Evolutionary conservation across 53 echinoderm and acorn worm genomes (phyloP).

Genomic region (Hippasteria phrygiana): DNA sequence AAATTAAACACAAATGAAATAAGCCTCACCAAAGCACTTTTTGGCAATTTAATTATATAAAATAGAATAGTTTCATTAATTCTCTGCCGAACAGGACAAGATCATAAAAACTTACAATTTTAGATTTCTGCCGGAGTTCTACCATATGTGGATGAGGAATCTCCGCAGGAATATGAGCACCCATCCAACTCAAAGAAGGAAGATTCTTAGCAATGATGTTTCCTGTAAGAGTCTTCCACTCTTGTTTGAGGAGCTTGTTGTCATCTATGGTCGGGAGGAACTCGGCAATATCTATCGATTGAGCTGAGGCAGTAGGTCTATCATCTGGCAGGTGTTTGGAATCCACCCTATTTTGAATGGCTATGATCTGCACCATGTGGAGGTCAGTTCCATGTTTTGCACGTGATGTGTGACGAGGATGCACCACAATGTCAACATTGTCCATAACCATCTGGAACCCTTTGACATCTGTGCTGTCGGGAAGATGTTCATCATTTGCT

Average conservation of each 20-base stretch:
- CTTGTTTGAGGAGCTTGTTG: slow-evolving; percentile 38
- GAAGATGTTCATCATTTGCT: too few species aligned
- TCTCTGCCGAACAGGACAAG: too few species aligned
- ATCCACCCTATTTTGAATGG: slow-evolving; percentile 48
- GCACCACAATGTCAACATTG: slow-evolving; percentile 76
- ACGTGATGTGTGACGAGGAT: slow-evolving; percentile 70
- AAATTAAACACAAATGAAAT: too few species aligned
- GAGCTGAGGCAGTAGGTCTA: neutral
- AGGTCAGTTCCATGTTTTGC: slow-evolving; percentile 66
- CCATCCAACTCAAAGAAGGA: slow-evolving; percentile 42
- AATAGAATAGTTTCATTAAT: too few species aligned
- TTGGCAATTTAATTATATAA: too few species aligned
- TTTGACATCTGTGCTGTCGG: neutral
- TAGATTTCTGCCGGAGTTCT: slow-evolving; percentile 53
- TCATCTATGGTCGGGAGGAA: slow-evolving; percentile 68
- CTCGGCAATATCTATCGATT: slow-evolving; percentile 25
- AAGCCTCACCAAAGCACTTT: too few species aligned
- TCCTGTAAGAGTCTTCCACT: slow-evolving; percentile 52
- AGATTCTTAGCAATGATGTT: slow-evolving; percentile 51
- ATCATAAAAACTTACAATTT: slow-evolving; percentile 73
- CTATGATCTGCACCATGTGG: slow-evolving; percentile 77
- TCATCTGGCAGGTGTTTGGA: slow-evolving; percentile 49
- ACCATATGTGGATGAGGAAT: slow-evolving; percentile 59
- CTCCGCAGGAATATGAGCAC: slow-evolving; percentile 27
- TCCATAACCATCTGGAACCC: slow-evolving; percentile 64